Conservation (phyloP, 2,797 vertebrate genomes). For the Chromis chromis region DNA sequence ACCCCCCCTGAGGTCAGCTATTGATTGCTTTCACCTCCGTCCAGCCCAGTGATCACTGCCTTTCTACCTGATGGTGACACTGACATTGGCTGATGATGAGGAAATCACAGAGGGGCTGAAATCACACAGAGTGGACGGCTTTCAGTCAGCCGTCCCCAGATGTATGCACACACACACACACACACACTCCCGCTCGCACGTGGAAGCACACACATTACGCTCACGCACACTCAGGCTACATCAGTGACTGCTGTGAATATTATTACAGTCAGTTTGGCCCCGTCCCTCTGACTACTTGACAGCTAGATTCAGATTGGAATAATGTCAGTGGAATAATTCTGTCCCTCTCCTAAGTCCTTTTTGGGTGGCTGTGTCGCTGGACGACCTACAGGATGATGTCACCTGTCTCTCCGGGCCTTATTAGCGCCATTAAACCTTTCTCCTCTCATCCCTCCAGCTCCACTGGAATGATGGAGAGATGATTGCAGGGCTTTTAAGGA, state of each 20-base stretch:
- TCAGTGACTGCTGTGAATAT: slow-evolving; percentile 52
- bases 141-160: slow-evolving; percentile 46
- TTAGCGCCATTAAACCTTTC: slow-evolving; percentile 63
- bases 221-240: slow-evolving; percentile 7
- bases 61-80: slow-evolving; percentile 51
- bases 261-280: slow-evolving; percentile 38
- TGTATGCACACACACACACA: background rate
- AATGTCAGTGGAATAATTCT: slow-evolving; percentile 50
- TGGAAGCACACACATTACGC: background rate
- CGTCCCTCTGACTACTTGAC: slow-evolving; percentile 38
- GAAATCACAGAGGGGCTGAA: slow-evolving; percentile 45
- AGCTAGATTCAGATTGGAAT: slow-evolving; percentile 58
- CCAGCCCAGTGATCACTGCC: slow-evolving; percentile 56
- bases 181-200: background rate
- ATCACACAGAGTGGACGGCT: slow-evolving; percentile 39
- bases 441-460: slow-evolving; percentile 9
- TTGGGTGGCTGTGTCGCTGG: slow-evolving; percentile 27
- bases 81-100: slow-evolving; percentile 62
- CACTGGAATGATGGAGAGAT: slow-evolving; percentile 34
- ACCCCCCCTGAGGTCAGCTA: slow-evolving; percentile 58
- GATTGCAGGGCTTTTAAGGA: slow-evolving; percentile 56
- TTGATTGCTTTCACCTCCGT: slow-evolving; percentile 71
- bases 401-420: slow-evolving; percentile 62
- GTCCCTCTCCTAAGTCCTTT: slow-evolving; percentile 15
- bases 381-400: slow-evolving; percentile 60